A percentile compares a stretch with the other conserved stretches of the same genome.
Conservation (phyloP, 2,113 vertebrate genomes). For the Phylloscopus whistleri region DNA sequence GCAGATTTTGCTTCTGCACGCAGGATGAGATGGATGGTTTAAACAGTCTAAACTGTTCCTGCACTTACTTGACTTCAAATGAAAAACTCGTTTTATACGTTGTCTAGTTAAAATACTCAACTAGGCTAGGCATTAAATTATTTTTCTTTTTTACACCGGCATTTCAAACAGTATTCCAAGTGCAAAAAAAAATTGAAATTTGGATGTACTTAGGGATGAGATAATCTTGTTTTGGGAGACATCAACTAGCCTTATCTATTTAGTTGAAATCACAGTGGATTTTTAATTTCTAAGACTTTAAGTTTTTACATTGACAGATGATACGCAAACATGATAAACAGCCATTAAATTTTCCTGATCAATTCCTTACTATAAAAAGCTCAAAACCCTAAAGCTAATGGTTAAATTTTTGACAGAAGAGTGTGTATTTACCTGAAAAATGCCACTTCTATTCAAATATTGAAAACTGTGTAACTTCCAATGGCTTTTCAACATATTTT, state of each 20-base stretch:
- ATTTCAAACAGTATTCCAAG: not conserved
- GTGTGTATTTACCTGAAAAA: not conserved
- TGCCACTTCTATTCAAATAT: not conserved
- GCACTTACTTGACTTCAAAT: not conserved
- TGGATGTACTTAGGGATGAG: not conserved
- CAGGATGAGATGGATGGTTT: not conserved
- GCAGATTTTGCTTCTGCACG: not conserved
- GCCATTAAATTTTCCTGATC: not conserved
- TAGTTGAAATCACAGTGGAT: not conserved
- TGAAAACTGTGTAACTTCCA: not conserved
- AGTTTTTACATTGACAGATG: not conserved
- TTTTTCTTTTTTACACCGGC: not conserved
- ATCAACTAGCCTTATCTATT: not conserved
- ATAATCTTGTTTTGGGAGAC: not conserved
- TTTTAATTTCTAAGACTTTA: not conserved
- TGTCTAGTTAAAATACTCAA: not conserved
- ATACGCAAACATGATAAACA: not conserved
- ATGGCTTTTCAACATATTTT: not conserved
- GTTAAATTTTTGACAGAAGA: not conserved
- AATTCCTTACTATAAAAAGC: not conserved
- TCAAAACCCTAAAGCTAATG: rapidly evolving
- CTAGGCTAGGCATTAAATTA: not conserved
- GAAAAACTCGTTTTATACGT: not conserved
- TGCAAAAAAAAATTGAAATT: not conserved
- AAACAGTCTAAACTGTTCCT: not conserved